These are phyloP conservation scores for Branchinecta sandiegonensis DNA, from an alignment of 2,888 invertebrate species.

Conservation along the genomic window DNA sequence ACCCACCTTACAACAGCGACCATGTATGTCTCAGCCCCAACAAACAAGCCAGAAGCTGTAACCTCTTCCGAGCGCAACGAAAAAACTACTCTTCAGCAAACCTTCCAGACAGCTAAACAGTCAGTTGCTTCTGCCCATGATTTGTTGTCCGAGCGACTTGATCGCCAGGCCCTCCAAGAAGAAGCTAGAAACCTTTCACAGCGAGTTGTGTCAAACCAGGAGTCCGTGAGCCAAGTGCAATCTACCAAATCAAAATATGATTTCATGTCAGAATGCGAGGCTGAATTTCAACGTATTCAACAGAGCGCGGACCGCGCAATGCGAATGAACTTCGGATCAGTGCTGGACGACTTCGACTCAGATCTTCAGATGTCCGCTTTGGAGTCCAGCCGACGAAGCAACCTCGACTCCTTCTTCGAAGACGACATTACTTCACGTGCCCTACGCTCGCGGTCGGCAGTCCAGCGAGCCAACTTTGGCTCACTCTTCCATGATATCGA, in stretches of 20 bases:
- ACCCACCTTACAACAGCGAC: background rate
- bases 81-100: constrained; percentile 7
- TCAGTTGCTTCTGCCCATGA: constrained; percentile 3
- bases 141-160: background rate
- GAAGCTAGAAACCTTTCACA: background rate
- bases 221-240: background rate
- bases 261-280: constrained; percentile 15
- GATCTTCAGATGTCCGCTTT: background rate
- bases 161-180: background rate
- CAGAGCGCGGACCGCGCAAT: constrained; percentile 13
- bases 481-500: constrained; percentile 2
- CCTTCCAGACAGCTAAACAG: constrained; percentile 1
- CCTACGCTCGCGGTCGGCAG: background rate
- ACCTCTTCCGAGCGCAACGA: background rate
- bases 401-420: background rate
- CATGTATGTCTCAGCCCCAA: background rate
- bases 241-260: background rate
- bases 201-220: background rate
- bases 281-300: constrained; percentile 6
- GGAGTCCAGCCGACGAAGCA: background rate
- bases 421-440: background rate
- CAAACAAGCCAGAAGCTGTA: background rate
- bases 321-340: background rate
- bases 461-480: background rate
- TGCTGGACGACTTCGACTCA: background rate